A percentile compares a stretch with the other conserved stretches of the same genome.
Evolutionary conservation across 2,797 vertebrate genomes (phyloP).

Genomic region (Neopelma chrysocephalum): DNA sequence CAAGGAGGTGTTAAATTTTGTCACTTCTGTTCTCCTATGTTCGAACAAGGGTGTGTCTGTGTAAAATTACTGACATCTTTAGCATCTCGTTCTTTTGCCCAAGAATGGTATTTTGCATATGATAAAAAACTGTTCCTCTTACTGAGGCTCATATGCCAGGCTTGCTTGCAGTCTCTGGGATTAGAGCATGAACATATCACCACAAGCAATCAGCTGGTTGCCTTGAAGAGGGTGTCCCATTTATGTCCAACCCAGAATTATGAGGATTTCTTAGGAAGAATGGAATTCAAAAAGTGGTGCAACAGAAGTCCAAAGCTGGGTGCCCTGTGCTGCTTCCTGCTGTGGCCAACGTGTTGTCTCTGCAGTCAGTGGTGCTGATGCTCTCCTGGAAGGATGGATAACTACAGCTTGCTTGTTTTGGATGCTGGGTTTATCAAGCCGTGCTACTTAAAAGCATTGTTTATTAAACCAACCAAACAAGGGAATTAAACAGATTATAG

Average conservation of each 20-base stretch:
- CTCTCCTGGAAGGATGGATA: background rate
- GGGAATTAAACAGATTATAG: conserved; percentile 63
- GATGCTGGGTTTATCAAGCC: background rate
- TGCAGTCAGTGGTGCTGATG: background rate
- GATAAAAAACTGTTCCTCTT: background rate
- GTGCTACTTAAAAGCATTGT: conserved; percentile 30
- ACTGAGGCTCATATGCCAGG: background rate
- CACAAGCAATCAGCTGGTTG: background rate
- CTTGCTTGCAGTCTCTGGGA: background rate
- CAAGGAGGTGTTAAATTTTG: background rate
- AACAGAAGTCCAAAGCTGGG: background rate
- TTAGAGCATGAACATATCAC: background rate
- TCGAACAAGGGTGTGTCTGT: background rate
- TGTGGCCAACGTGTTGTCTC: accelerated
- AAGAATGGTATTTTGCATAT: background rate
- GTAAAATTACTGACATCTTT: background rate
- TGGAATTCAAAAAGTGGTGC: background rate
- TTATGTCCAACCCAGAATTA: background rate
- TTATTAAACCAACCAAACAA: conserved; percentile 46
- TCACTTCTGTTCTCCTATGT: background rate
- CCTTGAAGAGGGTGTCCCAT: background rate
- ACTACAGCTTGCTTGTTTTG: background rate
- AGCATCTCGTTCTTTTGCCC: background rate
- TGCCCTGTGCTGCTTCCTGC: background rate
- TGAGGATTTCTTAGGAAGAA: background rate